Base-by-base conservation (phyloP, 2,113 vertebrate species). In the Neogale vison region DNA sequence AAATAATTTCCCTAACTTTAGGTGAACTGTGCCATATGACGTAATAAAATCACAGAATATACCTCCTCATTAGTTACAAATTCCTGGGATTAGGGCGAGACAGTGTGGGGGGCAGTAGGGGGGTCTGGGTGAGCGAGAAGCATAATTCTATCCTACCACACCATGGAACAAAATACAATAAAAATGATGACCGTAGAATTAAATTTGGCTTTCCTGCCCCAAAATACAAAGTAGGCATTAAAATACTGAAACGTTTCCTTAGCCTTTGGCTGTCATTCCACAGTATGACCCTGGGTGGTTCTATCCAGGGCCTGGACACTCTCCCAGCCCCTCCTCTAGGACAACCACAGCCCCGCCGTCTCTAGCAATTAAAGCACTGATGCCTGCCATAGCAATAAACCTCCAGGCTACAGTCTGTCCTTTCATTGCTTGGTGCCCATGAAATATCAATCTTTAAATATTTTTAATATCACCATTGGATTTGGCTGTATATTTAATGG, bases 201-300 rank as follows among this genome's bases (percentile, higher is more conserved):
- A 26, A 59, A 80, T 80, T 86, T 72, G 17, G 61, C 13, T 61
- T 87, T 7, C 42, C 74, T 59, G 17, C 31, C n/a, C 65, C 59
- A 26, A 47, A 69, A 72, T 52, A 61, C 29, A 61, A 87, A n/a
- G n/a, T 42, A 21, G 65, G 20, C n/a, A 36, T 72, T 50, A 87
- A 86, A 91, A 42, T 87, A 47, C 36, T 67, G 71, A 86, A 92
- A 87, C 55, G 71, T n/a, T 72, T 87, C 63, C 42, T 15, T 39
- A 92, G 72, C 34, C 39, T 20, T 92, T 63, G 39, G 55, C 65
- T 72, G 24, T 20, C 15, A 20, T 45, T 59, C 71, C 15, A 39
- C 20, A 20, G 31, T 39, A 36, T 24, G 69, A 24, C 42, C 39
- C 36, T 34, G 34, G 81, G 61, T 59, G 5, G 13, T 80, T 61